Base-by-base conservation (phyloP, 2,113 vertebrate genomes). In the Grus americana region DNA sequence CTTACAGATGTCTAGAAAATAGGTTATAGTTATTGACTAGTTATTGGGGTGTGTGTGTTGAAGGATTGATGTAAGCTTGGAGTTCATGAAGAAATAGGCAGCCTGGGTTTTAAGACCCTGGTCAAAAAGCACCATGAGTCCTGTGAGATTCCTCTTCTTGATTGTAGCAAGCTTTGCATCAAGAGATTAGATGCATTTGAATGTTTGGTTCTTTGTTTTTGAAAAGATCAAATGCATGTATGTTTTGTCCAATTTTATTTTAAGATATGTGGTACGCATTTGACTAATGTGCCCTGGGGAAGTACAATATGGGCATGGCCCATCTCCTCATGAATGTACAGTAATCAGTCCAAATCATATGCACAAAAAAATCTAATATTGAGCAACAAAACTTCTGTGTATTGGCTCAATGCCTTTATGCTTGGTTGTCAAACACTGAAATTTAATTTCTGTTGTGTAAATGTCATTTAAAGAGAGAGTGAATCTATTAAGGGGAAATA, bases 251-350 rank as follows among this genome's bases (percentile, higher is more conserved):
- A 12, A 3, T 57, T 72, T 57, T 32, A n/a, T 50, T 86, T 47
- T 38, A 4, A 30, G 65, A 29, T 16, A 10, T 2, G 1, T 15
- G 11, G 10, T 34, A 11, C 5, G 1, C 3, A 0, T 34, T 47
- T 59, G 65, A 26, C 8, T 26, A 40, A 1, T 23, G 18, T 79
- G 14, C 23, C 14, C 29, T 59, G 46, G 7, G 22, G 13, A 40
- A 58, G 27, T 23, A 34, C 42, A 7, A 3, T 19, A 17, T 3
- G 17, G 34, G 13, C 16, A 34, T 12, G 36, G 12, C 4, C 23
- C 34, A 5, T 32, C 15, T 70, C 42, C 34, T 81, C 1, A 4
- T 47, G 49, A 70, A 21, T 5, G 3, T 58, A 34, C 47, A 42
- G 10, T 40, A 17, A 50, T 61, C 27, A 44, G 49, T 61, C 10